Evolutionary conservation across 2,797 vertebrate species (phyloP).

Genomic region (Momotus momota): DNA sequence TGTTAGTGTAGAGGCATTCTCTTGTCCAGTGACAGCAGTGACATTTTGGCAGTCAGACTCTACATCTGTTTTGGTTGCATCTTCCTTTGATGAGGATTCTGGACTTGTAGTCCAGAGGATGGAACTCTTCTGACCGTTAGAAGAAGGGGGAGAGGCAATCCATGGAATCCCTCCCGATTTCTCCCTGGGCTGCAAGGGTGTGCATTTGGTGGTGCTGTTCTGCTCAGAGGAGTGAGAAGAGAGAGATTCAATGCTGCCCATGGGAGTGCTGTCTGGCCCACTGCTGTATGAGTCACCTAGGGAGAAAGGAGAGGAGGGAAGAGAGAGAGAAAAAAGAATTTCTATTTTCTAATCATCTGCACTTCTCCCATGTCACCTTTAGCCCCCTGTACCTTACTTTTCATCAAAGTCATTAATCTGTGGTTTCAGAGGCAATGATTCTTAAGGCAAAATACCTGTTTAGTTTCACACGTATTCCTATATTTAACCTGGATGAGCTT

Average conservation of each 20-base stretch:
- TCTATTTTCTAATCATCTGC: neutral
- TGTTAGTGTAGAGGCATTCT: slow-evolving; percentile 76
- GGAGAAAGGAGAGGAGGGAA: neutral
- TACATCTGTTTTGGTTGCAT: slow-evolving; percentile 87
- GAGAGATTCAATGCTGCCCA: slow-evolving; percentile 96
- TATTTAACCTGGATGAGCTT: neutral
- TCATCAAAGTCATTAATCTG: neutral
- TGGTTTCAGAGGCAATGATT: neutral
- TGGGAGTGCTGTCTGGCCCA: slow-evolving; percentile 94
- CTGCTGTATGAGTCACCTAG: slow-evolving; percentile 96
- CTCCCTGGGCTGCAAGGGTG: slow-evolving; percentile 81
- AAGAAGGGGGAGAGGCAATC: slow-evolving; percentile 83
- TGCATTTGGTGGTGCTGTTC: slow-evolving; percentile 86
- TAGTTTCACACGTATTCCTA: neutral
- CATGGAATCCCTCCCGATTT: slow-evolving; percentile 87
- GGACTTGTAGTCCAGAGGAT: slow-evolving; percentile 87
- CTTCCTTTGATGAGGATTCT: slow-evolving; percentile 92
- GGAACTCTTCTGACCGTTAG: slow-evolving; percentile 84
- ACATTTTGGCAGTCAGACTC: slow-evolving; percentile 89
- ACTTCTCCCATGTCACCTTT: neutral
- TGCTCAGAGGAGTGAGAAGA: slow-evolving; percentile 98
- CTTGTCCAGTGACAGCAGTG: slow-evolving; percentile 80
- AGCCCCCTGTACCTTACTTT: neutral
- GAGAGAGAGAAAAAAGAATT: neutral
- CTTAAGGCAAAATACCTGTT: neutral